phyloP scores from a whole-genome alignment of 2,888 invertebrate species.

The Mesorhabditis spiculigera region DNA sequence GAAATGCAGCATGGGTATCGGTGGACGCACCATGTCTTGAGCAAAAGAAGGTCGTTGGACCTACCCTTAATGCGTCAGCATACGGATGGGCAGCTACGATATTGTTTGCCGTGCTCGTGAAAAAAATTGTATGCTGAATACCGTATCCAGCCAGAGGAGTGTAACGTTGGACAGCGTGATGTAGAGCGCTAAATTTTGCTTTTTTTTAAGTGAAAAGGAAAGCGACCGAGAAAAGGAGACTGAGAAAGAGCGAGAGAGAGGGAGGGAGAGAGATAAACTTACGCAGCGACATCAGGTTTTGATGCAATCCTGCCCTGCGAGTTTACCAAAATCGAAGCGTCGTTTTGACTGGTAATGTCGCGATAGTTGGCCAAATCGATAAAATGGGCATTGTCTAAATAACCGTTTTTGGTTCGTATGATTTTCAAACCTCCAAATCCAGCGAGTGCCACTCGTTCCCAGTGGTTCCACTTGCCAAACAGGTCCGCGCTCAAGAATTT shows the following conservation, averaged over 20 bases:
- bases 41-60: not conserved
- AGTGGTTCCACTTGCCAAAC: not conserved
- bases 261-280: not conserved
- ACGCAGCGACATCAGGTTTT: not conserved
- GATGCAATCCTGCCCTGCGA: not conserved
- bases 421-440: not conserved
- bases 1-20: too few relatives aligned
- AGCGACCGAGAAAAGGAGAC: too few relatives aligned
- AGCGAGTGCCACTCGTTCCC: not conserved
- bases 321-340: not conserved
- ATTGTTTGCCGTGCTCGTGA: not conserved
- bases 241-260: too few relatives aligned
- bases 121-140: not conserved
- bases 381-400: not conserved
- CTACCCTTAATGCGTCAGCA: not conserved
- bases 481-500: not conserved
- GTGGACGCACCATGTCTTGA: not conserved
- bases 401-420: not conserved
- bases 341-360: not conserved
- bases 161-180: not conserved
- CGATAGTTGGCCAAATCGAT: not conserved
- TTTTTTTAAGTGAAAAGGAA: too few relatives aligned
- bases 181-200: not conserved
- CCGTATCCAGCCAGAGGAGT: not conserved
- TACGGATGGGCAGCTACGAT: not conserved